phyloP scores from a whole-genome alignment of 2,113 vertebrate species.

The Turnix velox region DNA sequence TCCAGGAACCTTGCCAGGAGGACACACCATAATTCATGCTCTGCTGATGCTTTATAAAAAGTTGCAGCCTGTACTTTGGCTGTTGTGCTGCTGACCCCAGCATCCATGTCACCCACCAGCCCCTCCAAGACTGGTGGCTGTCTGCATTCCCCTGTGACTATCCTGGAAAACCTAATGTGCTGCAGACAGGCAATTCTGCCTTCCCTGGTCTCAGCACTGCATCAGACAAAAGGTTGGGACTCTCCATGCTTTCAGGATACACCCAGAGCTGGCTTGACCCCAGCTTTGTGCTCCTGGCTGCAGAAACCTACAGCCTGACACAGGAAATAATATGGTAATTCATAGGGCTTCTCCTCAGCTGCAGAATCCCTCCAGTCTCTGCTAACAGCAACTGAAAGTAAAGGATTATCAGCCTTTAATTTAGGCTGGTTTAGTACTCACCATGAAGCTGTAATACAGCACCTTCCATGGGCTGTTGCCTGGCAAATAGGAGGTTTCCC shows the following conservation, averaged over 20 bases:
- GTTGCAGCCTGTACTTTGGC: slow-evolving; percentile 28
- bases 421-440: background rate
- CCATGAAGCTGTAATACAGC: background rate
- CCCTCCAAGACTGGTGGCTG: background rate
- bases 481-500: background rate
- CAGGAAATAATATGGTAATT: background rate
- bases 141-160: accelerated
- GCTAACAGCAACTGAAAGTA: background rate
- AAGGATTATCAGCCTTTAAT: background rate
- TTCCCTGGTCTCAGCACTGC: background rate
- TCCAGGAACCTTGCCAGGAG: slow-evolving; percentile 46
- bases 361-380: background rate
- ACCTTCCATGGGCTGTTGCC: background rate
- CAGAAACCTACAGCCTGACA: background rate
- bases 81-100: slow-evolving; percentile 42
- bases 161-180: background rate
- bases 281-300: background rate
- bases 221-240: background rate
- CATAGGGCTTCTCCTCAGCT: background rate
- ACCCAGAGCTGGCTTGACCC: background rate
- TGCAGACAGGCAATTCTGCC: background rate
- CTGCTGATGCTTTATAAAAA: slow-evolving; percentile 60
- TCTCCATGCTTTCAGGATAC: background rate
- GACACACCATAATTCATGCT: slow-evolving; percentile 49
- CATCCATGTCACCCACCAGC: background rate